A percentile compares a stretch with the other conserved stretches of the same genome.
Evolutionary conservation across 2,888 invertebrate genomes (phyloP).

Genomic region (Bugula neritina): DNA sequence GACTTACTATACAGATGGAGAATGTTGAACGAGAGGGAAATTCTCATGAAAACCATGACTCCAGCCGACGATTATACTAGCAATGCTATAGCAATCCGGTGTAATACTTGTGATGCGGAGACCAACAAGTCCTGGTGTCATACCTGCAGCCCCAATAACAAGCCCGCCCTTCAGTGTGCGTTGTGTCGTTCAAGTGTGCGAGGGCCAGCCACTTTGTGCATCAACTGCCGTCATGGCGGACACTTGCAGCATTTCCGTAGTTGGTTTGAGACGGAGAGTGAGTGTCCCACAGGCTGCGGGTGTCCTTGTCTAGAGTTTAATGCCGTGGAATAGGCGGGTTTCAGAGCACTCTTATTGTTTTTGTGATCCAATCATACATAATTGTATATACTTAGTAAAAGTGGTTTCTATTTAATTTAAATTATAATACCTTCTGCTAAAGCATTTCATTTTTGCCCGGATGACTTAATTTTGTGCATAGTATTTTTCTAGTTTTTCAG

Average conservation of each 20-base stretch:
- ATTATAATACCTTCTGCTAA: too few species aligned
- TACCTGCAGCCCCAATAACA: neutral
- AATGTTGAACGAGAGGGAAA: slow-evolving; percentile 69
- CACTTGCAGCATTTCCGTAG: slow-evolving; percentile 75
- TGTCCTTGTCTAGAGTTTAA: slow-evolving; percentile 77
- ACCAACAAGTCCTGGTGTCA: slow-evolving; percentile 15
- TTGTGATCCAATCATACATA: too few species aligned
- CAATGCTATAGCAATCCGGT: neutral
- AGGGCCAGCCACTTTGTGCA: slow-evolving; percentile 70
- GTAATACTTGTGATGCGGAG: neutral
- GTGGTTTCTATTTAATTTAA: too few species aligned
- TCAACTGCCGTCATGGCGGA: slow-evolving; percentile 87
- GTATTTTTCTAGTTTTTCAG: too few species aligned
- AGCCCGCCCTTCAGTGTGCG: neutral
- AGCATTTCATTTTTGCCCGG: too few species aligned
- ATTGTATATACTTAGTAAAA: too few species aligned
- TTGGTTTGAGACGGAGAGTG: slow-evolving; percentile 72
- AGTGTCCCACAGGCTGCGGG: slow-evolving; percentile 87
- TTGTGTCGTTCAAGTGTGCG: slow-evolving; percentile 27
- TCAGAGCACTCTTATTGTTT: too few species aligned
- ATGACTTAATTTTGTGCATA: too few species aligned
- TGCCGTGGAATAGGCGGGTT: slow-evolving; percentile 38
- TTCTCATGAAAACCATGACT: slow-evolving; percentile 62
- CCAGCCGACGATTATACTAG: slow-evolving; percentile 59
- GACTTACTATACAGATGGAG: slow-evolving; percentile 82